These are phyloP conservation scores for Leptobrachium ailaonicum DNA, from an alignment of 2,113 vertebrate species.

Conservation along the genomic window DNA sequence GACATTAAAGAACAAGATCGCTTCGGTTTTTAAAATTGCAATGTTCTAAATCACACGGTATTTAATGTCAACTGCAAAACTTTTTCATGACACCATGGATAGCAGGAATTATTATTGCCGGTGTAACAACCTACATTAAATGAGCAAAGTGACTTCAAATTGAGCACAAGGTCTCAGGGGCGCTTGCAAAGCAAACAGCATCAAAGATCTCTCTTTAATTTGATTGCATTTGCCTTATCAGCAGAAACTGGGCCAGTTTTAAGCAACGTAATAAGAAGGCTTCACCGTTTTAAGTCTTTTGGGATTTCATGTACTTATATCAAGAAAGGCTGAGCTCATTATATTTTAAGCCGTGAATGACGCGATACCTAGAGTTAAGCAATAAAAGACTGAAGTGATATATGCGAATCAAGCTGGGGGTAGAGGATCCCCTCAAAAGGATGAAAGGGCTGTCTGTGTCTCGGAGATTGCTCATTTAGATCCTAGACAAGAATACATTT, in stretches of 20 bases:
- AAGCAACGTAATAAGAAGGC: slow-evolving; percentile 37
- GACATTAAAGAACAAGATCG: too few species aligned
- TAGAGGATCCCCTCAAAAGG: too few species aligned
- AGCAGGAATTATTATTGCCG: slow-evolving; percentile 21
- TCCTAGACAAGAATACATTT: too few species aligned
- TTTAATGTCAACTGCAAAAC: too few species aligned
- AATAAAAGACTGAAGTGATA: slow-evolving; percentile 20
- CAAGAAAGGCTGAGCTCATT: slow-evolving; percentile 43
- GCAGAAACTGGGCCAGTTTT: slow-evolving; percentile 24
- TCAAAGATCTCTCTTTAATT: slow-evolving; percentile 47
- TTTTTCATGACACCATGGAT: neutral
- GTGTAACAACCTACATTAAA: slow-evolving; percentile 37
- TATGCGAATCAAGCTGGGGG: too few species aligned
- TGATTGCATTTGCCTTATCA: slow-evolving; percentile 49
- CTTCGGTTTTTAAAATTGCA: too few species aligned
- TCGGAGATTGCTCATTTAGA: too few species aligned
- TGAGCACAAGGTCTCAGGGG: slow-evolving; percentile 49
- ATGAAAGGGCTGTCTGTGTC: too few species aligned
- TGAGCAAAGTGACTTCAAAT: slow-evolving; percentile 51
- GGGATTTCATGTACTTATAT: slow-evolving; percentile 39
- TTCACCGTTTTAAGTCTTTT: slow-evolving; percentile 38
- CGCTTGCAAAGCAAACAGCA: slow-evolving; percentile 42
- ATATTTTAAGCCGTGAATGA: slow-evolving; percentile 42
- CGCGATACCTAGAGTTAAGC: slow-evolving; percentile 42
- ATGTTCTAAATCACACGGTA: too few species aligned